Percentiles rank a stretch among this genome's conserved stretches.
These are phyloP conservation scores for Asteroscopus sphinx DNA, from an alignment of 2,888 invertebrate genomes.

Conservation along the genomic window DNA sequence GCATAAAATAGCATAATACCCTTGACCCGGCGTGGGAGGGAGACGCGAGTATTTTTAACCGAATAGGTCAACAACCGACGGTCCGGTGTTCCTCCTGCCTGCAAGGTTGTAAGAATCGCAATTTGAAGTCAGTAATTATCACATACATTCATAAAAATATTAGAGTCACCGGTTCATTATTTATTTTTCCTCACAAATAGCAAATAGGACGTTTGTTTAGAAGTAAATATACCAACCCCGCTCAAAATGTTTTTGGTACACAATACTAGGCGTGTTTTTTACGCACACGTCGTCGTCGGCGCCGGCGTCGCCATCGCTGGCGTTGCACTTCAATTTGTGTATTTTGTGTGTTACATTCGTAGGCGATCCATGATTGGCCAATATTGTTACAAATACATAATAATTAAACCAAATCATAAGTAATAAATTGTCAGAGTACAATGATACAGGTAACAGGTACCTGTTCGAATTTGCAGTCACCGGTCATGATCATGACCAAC, in stretches of 20 bases:
- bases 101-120: conserved; percentile 62
- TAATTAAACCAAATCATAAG: conserved; percentile 26
- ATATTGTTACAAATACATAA: conserved; percentile 49
- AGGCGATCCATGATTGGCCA: conserved; percentile 46
- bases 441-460: conserved; percentile 32
- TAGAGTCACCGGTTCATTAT: conserved; percentile 23
- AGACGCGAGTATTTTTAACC: conserved; percentile 78
- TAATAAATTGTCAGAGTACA: conserved; percentile 25
- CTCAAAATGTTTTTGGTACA: conserved; percentile 27
- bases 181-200: conserved; percentile 14
- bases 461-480: conserved; percentile 37
- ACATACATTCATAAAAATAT: conserved; percentile 41
- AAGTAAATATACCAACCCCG: conserved; percentile 15
- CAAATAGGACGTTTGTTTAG: conserved; percentile 24
- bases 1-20: conserved; percentile 67
- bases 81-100: conserved; percentile 63
- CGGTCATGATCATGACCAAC: conserved; percentile 40
- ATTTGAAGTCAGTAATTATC: conserved; percentile 55
- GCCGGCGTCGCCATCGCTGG: conserved; percentile 60
- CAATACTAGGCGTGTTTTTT: conserved; percentile 53
- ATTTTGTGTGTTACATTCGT: conserved; percentile 60
- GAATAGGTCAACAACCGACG: conserved; percentile 76
- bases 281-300: too few species aligned
- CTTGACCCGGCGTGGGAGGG: conserved; percentile 83
- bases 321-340: conserved; percentile 62